phyloP scores from a whole-genome alignment of 2,113 vertebrate species.

The Phodopus roborovskii region DNA sequence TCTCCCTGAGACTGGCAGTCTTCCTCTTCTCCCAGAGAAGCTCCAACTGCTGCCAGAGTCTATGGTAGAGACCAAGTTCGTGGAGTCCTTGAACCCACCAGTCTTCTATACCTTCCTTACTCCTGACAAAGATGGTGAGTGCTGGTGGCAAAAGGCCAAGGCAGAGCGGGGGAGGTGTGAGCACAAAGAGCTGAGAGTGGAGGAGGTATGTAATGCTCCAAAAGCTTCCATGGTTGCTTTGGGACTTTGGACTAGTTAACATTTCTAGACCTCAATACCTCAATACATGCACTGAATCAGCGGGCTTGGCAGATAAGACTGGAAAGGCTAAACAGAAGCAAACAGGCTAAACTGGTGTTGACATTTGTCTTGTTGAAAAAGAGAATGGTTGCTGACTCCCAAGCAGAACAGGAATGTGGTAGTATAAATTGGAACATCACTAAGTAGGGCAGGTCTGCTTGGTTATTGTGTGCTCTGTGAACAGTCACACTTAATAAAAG shows the following conservation, averaged over 20 bases:
- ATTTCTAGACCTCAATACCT: slow-evolving; percentile 35
- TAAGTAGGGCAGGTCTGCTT: background rate
- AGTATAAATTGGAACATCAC: background rate
- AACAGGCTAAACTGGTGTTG: slow-evolving; percentile 23
- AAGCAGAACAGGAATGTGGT: background rate
- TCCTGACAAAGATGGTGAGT: slow-evolving; percentile 57
- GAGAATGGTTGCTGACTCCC: slow-evolving; percentile 1
- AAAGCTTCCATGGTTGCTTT: slow-evolving; percentile 38
- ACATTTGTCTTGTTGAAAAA: slow-evolving; percentile 10
- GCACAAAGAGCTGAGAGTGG: background rate
- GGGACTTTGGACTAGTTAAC: slow-evolving; percentile 6
- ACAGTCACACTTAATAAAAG: background rate
- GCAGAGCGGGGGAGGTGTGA: background rate
- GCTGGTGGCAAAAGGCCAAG: background rate
- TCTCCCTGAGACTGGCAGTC: slow-evolving; percentile 15
- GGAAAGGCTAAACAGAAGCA: slow-evolving; percentile 45
- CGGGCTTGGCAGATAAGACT: slow-evolving; percentile 26
- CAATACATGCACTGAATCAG: slow-evolving; percentile 6
- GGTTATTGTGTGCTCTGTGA: background rate
- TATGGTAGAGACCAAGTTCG: slow-evolving; percentile 29
- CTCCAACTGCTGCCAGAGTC: slow-evolving; percentile 55
- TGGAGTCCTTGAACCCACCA: slow-evolving; percentile 75
- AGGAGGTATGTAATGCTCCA: background rate
- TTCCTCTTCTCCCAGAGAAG: slow-evolving; percentile 66
- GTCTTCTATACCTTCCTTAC: slow-evolving; percentile 70